Evolutionary conservation across 1,140 invertebrate genomes (phyloP), one percentile per base, ranked within the genome.

Genomic region (Camponotus floridanus): DNA sequence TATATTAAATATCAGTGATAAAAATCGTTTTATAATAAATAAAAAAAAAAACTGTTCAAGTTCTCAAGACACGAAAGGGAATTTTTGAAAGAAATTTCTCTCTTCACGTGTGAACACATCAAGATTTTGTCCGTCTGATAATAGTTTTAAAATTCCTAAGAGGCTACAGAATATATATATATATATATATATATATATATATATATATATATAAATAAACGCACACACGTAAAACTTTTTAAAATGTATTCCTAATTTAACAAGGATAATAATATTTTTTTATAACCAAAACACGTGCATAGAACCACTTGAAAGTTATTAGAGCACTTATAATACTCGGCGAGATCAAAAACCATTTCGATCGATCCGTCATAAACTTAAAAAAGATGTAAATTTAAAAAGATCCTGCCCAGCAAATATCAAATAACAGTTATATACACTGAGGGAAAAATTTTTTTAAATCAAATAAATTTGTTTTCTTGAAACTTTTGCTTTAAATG

Each of bases 191-290:
- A 39, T 3, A 26, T 26, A 26, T 4, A 39, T 3, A 26, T 26
- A 15, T 18, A 48, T 48, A 51, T 15, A 51, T 4, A 39, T 3
- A 26, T 26, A 26, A 51, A 51, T 51, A 51, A 51, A 51, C 15
- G 48, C 48, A 51, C 45, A 48, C 45, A 42, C 65, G 15, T 79
- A 31, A 57, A 9, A 8, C 36, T 59, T 70, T 80, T 80, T 31
- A 68, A 70, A 80, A 70, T 11, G 5, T 80, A 68, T 15, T n/a
- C 18, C 70, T 70, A 45, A 59, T 59, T 36, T 48, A 80, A 70
- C 64, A 26, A 18, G 48, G 48, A n/a, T 13, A 68, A 39, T 31
- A n/a, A n/a, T n/a, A n/a, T n/a, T 33, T 42, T 80, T 68, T 57
- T 70, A 26, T 26, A 70, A 57, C 33, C 39, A 18, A 45, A 26